Base-by-base conservation (phyloP, 2,888 invertebrate genomes). In the Morpho achilles region DNA sequence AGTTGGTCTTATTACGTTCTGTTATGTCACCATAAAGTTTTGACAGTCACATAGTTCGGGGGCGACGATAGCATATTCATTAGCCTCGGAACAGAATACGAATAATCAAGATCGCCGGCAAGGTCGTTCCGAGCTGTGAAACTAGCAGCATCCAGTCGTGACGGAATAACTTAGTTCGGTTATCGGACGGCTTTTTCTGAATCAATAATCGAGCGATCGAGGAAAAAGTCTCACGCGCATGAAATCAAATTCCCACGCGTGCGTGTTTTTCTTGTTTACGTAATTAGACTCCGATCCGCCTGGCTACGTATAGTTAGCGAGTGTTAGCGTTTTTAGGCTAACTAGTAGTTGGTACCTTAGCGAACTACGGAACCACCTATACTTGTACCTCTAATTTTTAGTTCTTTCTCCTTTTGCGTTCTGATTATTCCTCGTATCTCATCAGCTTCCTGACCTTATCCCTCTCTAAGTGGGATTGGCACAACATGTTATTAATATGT, bases 231-330 rank as follows among this genome's bases (percentile, higher is more conserved):
- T 80, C 83, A 80, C 77, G 81, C 77, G 75, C 77, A 82, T 77
- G 73, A 79, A 78, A 80, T 80, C 78, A 73, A 69, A 80, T 87
- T 88, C 89, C 87, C 88, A 89, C 88, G 88, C 76, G 72, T 77
- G 67, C 66, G 54, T 59, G 69, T 72, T 81, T 84, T 83, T 80
- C 79, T 77, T 69, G 71, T 77, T 75, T 73, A 69, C 66, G 74
- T 75, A 80, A 82, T 82, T 79, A 79, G 72, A 71, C 47, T 10
- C 56, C 47, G 51, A 61, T 60, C 51, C 45, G 49, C 61, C 49
- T 59, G 49, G 51, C 58, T 41, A 47, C n/a, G 43, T 52, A 32
- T 42, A 9, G 9, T 42, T 32, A 32, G 32, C 32, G 32, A 32
- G 32, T 32, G 32, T 32, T 32, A 32, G 3, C 32, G 32, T 32